Base-by-base conservation (phyloP, 2,888 invertebrate genomes). In the Lasioglossum villosulum region DNA sequence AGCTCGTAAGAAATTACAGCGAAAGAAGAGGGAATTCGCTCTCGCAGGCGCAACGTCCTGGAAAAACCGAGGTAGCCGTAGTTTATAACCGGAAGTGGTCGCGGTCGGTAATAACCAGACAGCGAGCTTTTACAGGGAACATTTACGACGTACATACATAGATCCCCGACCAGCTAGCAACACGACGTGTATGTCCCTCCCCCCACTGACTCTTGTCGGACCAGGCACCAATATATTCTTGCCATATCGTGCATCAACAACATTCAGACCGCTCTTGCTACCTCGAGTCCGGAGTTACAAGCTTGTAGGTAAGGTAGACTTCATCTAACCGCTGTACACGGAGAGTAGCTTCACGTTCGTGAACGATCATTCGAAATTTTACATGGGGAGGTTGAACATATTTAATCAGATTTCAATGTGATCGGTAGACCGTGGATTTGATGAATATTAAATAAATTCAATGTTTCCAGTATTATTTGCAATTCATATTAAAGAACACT, bases 71-170 rank as follows among this genome's bases (percentile, higher is more conserved):
- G 56, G 80, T 75, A 63, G 63, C n/a, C 68, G 85, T 85, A 85
- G 78, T 81, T 86, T 85, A 85, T 79, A 85, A 85, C 86, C 75
- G 86, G 78, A 86, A 86, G 85, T 86, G 73, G 86, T 85, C 76
- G 86, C 45, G 81, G 85, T 71, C 74, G 86, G 81, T 85, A 82
- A 85, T 85, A 81, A 86, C 81, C 86, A 86, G 86, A 86, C 86
- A 81, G 85, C 66, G 80, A 68, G 78, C 86, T 85, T 86, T 86
- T 81, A 85, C 78, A 79, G 81, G 52, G 59, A 80, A 79, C 85
- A 78, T 86, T 86, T 85, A 86, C 86, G 85, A 81, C 52, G 72
- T 81, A 75, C 59, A 59, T 76, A 77, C 45, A 81, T 63, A 81
- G 23, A 52, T n/a, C n/a, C 30, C n/a, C 39, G 12, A 73, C 27